Conservation (phyloP, 2,888 invertebrate species). For the Folsomia candida region DNA sequence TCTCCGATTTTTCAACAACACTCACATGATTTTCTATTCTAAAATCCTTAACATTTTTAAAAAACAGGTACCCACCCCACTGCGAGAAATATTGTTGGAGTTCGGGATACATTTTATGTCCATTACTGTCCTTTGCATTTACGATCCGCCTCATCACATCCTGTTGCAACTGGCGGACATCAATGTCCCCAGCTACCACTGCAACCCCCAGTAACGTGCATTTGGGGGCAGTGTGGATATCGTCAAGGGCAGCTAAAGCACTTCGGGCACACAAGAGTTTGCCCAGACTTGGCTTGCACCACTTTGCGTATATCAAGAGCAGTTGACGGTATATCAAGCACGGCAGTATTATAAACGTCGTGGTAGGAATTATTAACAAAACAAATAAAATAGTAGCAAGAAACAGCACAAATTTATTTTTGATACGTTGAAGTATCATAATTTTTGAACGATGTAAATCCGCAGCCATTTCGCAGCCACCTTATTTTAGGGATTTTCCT, state of each 20-base stretch:
- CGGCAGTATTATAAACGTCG: constrained; percentile 33
- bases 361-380: constrained; percentile 26
- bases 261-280: constrained; percentile 36
- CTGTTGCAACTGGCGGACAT: constrained; percentile 22
- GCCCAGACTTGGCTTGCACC: constrained; percentile 29
- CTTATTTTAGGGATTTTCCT: background rate
- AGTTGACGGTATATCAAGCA: constrained; percentile 35
- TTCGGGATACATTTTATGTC: constrained; percentile 36
- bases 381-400: constrained; percentile 30
- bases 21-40: constrained; percentile 37
- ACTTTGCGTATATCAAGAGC: constrained; percentile 24
- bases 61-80: constrained; percentile 39
- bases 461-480: constrained; percentile 19
- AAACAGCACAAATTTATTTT: constrained; percentile 26
- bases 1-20: constrained; percentile 25
- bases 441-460: constrained; percentile 17
- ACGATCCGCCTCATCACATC: constrained; percentile 29
- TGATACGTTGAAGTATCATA: constrained; percentile 24
- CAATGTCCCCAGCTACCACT: constrained; percentile 31
- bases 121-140: constrained; percentile 23
- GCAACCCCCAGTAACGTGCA: constrained; percentile 36
- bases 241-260: constrained; percentile 37
- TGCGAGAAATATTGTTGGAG: constrained; percentile 35
- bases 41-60: constrained; percentile 41
- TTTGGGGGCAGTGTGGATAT: constrained; percentile 36